Evolutionary conservation across 2,888 invertebrate genomes (phyloP), one percentile per base, ranked within the genome.

Genomic region (Penaeus monodon): DNA sequence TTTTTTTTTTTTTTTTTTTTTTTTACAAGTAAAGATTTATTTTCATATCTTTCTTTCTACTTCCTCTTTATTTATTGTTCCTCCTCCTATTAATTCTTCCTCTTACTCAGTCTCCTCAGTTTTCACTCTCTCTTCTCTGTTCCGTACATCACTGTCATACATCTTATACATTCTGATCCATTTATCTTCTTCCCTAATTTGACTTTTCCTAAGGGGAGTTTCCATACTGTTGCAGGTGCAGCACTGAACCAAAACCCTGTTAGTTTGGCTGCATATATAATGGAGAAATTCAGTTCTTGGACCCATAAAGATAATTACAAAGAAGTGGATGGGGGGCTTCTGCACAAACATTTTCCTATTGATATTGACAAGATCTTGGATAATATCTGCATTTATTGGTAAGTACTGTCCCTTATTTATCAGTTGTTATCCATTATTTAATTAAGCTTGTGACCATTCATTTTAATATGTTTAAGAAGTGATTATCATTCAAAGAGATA

Each of bases 261-360:
- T 0, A 98, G 97, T 0, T 92, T 98, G 87, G 97, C 97, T 0
- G 96, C 96, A 0, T 98, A 98, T 91, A 96, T 98, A 83, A 92
- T 98, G 22, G 98, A 98, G 91, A 98, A 98, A 92, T 97, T 97
- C 93, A 95, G 95, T 22, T 94, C 95, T 0, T 95, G 96, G 95
- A 96, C 96, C 0, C 94, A 95, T 91, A 91, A 92, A 0, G 92
- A 92, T 0, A 93, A 93, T 91, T 93, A 92, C 29, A 91, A 92
- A 0, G 92, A 94, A 0, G 91, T 92, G 0, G 95, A 96, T 91
- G 96, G 96, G 0, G 95, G 95, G 4, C 92, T 96, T 0, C 92
- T 93, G 0, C 93, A 93, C 8, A 94, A 94, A 90, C 74, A 81
- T 70, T 89, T 89, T 65, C 88, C 88, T 2, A 96, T 94, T 94